Conservation (phyloP, 2,797 vertebrate species). For the Anomalospiza imberbis region DNA sequence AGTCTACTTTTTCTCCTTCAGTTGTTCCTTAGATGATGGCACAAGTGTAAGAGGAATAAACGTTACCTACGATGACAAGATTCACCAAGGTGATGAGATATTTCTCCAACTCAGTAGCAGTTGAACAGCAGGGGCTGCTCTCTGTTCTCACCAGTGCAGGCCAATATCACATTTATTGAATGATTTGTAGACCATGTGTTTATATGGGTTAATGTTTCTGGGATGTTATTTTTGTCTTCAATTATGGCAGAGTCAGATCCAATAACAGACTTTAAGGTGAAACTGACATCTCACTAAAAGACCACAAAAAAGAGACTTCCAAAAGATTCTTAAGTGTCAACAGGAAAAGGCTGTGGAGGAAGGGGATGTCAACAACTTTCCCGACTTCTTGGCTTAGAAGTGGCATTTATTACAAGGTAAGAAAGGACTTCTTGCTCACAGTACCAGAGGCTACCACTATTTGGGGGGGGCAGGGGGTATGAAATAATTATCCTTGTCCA, state of each 20-base stretch:
- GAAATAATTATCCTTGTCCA: neutral
- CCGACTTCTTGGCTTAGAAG: neutral
- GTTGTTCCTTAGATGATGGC: neutral
- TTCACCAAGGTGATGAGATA: neutral
- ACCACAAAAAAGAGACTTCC: neutral
- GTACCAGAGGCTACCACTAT: neutral
- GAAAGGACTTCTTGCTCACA: neutral
- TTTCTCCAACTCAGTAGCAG: neutral
- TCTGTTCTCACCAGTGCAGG: neutral
- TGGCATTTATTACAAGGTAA: neutral
- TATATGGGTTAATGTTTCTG: neutral
- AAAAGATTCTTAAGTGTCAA: neutral
- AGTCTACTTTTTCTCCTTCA: neutral
- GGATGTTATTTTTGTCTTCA: neutral
- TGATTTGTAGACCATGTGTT: neutral
- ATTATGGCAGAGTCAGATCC: neutral
- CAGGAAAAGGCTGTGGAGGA: neutral
- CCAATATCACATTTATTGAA: neutral
- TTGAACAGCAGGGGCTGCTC: neutral
- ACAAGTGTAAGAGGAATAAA: neutral
- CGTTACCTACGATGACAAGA: neutral
- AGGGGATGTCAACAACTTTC: neutral
- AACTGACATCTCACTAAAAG: neutral
- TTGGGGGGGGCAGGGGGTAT: rapidly evolving
- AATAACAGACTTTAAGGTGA: neutral